Conservation (phyloP, 2,888 invertebrate species). For the Cataglyphis livida region DNA sequence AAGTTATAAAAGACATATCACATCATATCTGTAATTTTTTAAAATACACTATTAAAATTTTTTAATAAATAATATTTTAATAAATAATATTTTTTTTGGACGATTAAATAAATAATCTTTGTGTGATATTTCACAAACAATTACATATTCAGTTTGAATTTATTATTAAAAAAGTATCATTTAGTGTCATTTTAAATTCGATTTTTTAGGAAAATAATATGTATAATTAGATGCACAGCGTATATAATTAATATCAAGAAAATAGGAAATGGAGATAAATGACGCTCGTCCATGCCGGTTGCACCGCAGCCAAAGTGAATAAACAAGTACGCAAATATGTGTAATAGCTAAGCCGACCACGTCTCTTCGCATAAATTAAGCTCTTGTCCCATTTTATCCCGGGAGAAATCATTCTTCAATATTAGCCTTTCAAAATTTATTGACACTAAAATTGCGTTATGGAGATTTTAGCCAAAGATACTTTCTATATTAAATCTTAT, state of each 20-base stretch:
- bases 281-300: neutral
- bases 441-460: slow-evolving; percentile 5
- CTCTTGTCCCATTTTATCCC: neutral
- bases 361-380: slow-evolving; percentile 15
- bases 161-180: neutral
- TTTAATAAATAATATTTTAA: neutral
- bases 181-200: neutral
- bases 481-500: neutral
- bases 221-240: neutral
- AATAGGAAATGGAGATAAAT: slow-evolving; percentile 34
- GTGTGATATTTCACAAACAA: neutral
- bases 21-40: neutral
- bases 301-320: slow-evolving; percentile 23
- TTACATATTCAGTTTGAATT: neutral
- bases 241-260: neutral
- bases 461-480: neutral
- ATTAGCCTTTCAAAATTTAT: slow-evolving; percentile 9
- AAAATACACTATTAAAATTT: neutral
- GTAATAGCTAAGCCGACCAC: slow-evolving; percentile 6
- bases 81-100: neutral
- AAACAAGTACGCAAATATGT: slow-evolving; percentile 16
- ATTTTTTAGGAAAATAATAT: neutral
- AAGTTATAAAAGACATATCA: neutral
- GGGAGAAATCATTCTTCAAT: slow-evolving; percentile 30
- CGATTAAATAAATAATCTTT: neutral